A percentile compares a stretch with the other conserved stretches of the same genome.
These are phyloP conservation scores for Poeciliopsis occidentalis DNA, from an alignment of 2,113 vertebrate species.

Conservation along the genomic window DNA sequence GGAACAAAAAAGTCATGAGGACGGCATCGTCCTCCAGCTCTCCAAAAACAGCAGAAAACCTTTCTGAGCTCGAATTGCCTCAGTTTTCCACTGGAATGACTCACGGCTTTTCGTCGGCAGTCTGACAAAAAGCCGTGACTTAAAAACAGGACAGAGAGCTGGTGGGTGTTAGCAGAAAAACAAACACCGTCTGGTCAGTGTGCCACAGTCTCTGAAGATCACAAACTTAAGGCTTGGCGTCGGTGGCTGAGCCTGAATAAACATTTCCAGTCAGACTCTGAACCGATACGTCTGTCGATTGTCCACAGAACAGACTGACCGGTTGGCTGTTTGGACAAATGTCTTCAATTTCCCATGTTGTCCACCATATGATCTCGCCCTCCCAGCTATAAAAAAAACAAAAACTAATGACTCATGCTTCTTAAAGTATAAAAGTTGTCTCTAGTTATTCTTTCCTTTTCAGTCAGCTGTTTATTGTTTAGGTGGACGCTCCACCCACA, in stretches of 20 bases:
- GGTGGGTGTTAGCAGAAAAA: conserved; percentile 26
- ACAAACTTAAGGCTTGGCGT: background rate
- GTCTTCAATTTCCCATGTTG: conserved; percentile 18
- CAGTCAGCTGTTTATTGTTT: background rate
- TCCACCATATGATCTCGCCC: conserved; percentile 10
- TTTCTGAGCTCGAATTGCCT: conserved; percentile 36
- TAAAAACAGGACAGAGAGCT: conserved; percentile 21
- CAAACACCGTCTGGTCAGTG: conserved; percentile 11
- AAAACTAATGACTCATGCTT: background rate
- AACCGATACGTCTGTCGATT: background rate
- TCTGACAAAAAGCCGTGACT: conserved; percentile 36
- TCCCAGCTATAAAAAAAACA: background rate
- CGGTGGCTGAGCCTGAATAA: background rate
- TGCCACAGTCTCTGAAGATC: conserved; percentile 13
- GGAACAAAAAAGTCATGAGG: conserved; percentile 6
- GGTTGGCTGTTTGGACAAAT: background rate
- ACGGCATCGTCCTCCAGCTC: conserved; percentile 3
- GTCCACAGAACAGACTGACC: conserved; percentile 8
- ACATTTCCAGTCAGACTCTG: conserved; percentile 8
- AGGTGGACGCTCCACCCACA: background rate
- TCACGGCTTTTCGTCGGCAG: conserved; percentile 26
- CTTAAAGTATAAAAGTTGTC: background rate
- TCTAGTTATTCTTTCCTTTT: background rate
- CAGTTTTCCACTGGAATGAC: conserved; percentile 50
- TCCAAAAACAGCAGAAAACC: conserved; percentile 43